Base-by-base conservation (phyloP, 2,797 vertebrate genomes). In the Helicolenus hilgendorfi region DNA sequence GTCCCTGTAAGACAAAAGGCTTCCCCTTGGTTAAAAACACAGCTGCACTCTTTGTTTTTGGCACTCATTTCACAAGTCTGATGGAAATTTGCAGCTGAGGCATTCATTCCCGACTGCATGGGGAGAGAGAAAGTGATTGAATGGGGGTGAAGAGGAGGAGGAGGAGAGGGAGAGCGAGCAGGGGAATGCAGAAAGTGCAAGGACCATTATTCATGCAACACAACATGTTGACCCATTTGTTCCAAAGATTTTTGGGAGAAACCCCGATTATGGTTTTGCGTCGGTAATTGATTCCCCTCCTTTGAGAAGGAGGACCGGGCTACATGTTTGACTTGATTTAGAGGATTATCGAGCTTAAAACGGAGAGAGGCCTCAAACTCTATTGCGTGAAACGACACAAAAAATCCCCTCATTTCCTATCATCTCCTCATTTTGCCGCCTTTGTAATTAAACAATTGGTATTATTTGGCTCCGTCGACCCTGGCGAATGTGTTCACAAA, bases 241-340 rank as follows among this genome's bases (percentile, higher is more conserved):
- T 84, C 65, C 62, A 79, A 87, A 88, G 89, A 87, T 89, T 91
- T 55, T 92, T 79, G 45, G 75, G 75, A 89, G 69, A 83, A 91
- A 87, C 55, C 86, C 88, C 31, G 94, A 94, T 94, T 82, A 84
- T 73, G 75, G 41, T 89, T 91, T 90, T 80, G 75, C 59, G 2
- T 86, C 60, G 0, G 86, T 91, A 94, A 95, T 95, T 94, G 87
- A 96, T 92, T 94, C 77, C 83, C 73, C 68, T 38, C 69, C 89
- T 89, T 90, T 93, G 81, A 91, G 91, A 71, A 81, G 45, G 9
- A 83, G 65, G 84, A 83, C 56, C 79, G 41, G 77, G 74, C 87
- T 80, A n/a, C 92, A 83, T 89, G 93, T 93, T 94, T 91, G 90
- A 94, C 91, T 95, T 92, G 94, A 93, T 94, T 94, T 83, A 83